Conservation (phyloP, 1,140 invertebrate genomes). For the Calephelis nemesis region DNA sequence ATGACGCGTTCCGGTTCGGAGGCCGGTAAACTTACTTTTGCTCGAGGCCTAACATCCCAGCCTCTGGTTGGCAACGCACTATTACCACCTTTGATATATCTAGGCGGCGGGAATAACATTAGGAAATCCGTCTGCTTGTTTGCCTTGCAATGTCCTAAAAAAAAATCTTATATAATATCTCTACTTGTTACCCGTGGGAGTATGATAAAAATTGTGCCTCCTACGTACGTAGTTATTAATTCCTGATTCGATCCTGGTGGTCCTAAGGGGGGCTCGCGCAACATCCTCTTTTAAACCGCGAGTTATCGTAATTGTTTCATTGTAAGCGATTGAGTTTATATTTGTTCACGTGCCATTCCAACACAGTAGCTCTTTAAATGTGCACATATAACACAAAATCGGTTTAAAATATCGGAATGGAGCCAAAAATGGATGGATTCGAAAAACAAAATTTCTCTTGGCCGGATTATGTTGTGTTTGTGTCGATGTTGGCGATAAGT, state of each 20-base stretch:
- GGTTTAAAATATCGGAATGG: conserved; percentile 40
- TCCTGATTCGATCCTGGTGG: conserved; percentile 53
- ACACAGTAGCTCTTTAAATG: conserved; percentile 40
- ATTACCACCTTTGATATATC: too few relatives aligned
- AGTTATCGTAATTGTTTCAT: conserved; percentile 78
- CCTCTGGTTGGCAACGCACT: too few relatives aligned
- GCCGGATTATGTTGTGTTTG: conserved; percentile 85
- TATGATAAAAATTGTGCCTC: conserved; percentile 2
- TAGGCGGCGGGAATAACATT: too few relatives aligned
- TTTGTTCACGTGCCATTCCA: conserved; percentile 51
- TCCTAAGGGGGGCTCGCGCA: conserved; percentile 71
- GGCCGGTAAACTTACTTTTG: too few relatives aligned
- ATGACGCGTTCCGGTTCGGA: too few relatives aligned
- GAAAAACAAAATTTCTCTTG: conserved; percentile 82
- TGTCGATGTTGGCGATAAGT: conserved; percentile 84
- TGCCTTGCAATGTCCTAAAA: too few relatives aligned
- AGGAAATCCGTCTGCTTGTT: too few relatives aligned
- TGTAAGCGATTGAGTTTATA: conserved; percentile 68
- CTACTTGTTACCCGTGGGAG: background rate
- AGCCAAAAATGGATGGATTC: conserved; percentile 42
- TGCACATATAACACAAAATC: background rate
- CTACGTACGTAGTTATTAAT: conserved; percentile 42
- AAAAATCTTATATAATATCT: too few relatives aligned
- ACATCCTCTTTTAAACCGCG: conserved; percentile 78
- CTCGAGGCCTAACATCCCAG: too few relatives aligned